Percentiles rank a stretch among this genome's conserved stretches.
phyloP scores from a whole-genome alignment of 2,888 invertebrate species.

The Athalia cordata region DNA sequence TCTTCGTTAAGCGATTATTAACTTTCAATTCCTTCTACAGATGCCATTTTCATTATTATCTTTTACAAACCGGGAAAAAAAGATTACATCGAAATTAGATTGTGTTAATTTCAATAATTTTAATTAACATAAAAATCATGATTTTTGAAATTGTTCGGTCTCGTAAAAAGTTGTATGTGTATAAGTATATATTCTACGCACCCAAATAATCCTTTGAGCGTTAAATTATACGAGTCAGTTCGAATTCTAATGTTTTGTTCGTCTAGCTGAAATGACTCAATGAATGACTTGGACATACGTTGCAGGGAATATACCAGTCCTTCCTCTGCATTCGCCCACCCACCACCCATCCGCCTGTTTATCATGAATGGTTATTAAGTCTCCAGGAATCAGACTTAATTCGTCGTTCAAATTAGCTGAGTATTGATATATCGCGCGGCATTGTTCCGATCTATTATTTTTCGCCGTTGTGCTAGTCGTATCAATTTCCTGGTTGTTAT shows the following conservation, averaged over 20 bases:
- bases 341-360: slow-evolving; percentile 97
- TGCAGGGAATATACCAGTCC: slow-evolving; percentile 93
- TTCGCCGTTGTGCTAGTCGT: slow-evolving; percentile 53
- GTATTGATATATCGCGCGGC: slow-evolving; percentile 91
- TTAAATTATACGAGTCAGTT: neutral
- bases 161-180: slow-evolving; percentile 4
- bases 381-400: slow-evolving; percentile 82
- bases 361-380: slow-evolving; percentile 90
- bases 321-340: slow-evolving; percentile 91
- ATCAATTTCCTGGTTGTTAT: slow-evolving; percentile 72
- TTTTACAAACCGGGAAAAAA: too few relatives aligned
- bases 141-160: neutral
- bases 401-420: slow-evolving; percentile 92
- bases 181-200: neutral
- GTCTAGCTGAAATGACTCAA: slow-evolving; percentile 50
- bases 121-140: neutral
- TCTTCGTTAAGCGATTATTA: slow-evolving; percentile 12
- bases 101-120: too few relatives aligned
- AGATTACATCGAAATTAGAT: too few relatives aligned
- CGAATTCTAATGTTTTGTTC: neutral
- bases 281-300: slow-evolving; percentile 92
- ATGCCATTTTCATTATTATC: too few relatives aligned
- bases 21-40: neutral
- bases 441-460: slow-evolving; percentile 73
- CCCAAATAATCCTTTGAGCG: slow-evolving; percentile 18